phyloP scores from a whole-genome alignment of 2,888 invertebrate genomes.

The Autographa pulchrina region DNA sequence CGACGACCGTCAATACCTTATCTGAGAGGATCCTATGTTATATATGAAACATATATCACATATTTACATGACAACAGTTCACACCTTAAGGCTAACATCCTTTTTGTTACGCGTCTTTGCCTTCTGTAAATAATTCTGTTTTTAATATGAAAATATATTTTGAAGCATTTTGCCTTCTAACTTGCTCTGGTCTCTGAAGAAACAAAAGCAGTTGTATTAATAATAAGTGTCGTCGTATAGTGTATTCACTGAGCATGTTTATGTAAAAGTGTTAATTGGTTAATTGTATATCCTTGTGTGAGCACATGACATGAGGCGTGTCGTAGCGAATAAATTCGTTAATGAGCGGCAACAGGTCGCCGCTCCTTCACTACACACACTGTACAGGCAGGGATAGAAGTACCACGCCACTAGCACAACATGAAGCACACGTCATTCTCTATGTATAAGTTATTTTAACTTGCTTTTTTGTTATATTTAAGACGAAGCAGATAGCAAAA shows the following conservation, averaged over 20 bases:
- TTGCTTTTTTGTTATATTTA: no score
- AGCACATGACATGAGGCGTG: background rate
- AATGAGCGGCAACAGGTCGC: constrained; percentile 2
- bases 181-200: no score
- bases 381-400: background rate
- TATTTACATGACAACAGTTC: no score
- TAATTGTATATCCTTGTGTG: background rate
- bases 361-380: background rate
- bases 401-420: background rate
- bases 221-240: background rate
- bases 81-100: no score
- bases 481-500: no score
- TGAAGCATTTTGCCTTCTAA: no score
- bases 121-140: no score
- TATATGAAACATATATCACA: background rate
- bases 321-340: background rate
- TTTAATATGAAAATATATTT: no score
- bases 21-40: background rate
- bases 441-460: no score
- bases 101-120: no score
- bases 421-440: no score
- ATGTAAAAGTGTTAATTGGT: background rate
- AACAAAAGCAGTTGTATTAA: background rate
- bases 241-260: background rate
- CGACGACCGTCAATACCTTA: background rate